Percentiles rank a stretch among this genome's conserved stretches.
Evolutionary conservation across 2,888 invertebrate genomes (phyloP).

Genomic region (Xanthia togata): DNA sequence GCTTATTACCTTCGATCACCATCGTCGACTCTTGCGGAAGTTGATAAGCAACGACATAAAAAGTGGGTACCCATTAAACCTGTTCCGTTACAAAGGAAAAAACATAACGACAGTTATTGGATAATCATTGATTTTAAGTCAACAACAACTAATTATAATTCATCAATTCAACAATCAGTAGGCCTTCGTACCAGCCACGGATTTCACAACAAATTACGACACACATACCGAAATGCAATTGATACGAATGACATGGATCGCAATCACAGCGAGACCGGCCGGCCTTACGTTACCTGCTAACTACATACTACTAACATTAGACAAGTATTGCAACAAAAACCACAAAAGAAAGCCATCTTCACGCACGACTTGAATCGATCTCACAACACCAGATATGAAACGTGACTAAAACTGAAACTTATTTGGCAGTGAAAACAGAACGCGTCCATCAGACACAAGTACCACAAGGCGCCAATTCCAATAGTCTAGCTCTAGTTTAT

Average conservation of each 20-base stretch:
- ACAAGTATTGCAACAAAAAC: conserved; percentile 41
- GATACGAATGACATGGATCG: conserved; percentile 71
- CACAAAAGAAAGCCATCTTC: conserved; percentile 68
- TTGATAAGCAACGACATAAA: conserved; percentile 45
- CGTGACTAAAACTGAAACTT: conserved; percentile 73
- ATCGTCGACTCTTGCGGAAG: conserved; percentile 31
- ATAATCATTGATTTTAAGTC: conserved; percentile 41
- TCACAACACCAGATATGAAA: conserved; percentile 60
- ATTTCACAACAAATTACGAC: conserved; percentile 61
- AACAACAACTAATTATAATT: conserved; percentile 36
- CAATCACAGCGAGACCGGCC: conserved; percentile 67
- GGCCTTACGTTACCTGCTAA: conserved; percentile 57
- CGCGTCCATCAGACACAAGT: background rate
- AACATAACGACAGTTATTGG: conserved; percentile 13
- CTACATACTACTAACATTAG: conserved; percentile 35
- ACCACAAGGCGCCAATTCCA: conserved; percentile 11
- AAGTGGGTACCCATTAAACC: conserved; percentile 22
- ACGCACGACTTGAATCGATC: conserved; percentile 71
- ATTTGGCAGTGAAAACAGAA: conserved; percentile 56
- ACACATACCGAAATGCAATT: conserved; percentile 66
- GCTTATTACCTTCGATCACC: conserved; percentile 10
- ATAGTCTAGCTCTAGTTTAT: conserved; percentile 14
- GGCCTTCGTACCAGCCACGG: conserved; percentile 47
- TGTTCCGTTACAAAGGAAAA: conserved; percentile 13
- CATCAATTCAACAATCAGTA: conserved; percentile 47